phyloP scores from a whole-genome alignment of 2,888 invertebrate genomes.

The Heliconius aoede region DNA sequence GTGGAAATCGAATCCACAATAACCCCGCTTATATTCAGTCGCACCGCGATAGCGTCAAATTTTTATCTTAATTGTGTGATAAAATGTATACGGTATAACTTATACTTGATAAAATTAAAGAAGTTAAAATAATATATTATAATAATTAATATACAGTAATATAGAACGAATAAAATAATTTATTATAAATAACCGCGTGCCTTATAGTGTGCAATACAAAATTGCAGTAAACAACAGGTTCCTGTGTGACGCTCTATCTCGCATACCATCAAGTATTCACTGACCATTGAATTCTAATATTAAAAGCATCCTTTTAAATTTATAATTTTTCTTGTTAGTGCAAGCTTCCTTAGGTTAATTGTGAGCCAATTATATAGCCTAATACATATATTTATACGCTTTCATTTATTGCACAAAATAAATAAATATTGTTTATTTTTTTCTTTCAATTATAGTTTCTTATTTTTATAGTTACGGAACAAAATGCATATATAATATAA shows the following conservation, averaged over 20 bases:
- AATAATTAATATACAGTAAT: background rate
- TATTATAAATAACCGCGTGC: background rate
- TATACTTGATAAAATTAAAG: no score
- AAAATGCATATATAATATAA: background rate
- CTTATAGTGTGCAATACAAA: background rate
- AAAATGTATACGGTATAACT: no score
- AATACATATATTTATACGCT: constrained; percentile 6
- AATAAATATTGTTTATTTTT: background rate
- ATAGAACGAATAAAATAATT: background rate
- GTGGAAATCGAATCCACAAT: no score
- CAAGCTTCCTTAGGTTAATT: constrained; percentile 4
- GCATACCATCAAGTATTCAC: background rate
- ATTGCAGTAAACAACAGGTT: constrained; percentile 1
- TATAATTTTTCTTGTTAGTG: constrained; percentile 12
- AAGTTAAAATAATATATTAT: background rate
- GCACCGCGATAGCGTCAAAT: no score
- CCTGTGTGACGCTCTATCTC: background rate
- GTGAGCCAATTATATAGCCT: background rate
- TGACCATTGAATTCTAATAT: background rate
- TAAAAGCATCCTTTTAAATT: constrained; percentile 8
- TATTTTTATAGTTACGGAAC: background rate
- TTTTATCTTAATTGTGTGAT: no score
- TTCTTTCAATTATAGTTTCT: background rate
- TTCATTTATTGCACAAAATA: constrained; percentile 13
- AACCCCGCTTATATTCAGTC: no score